These are phyloP conservation scores for Dryobotodes eremita DNA, from an alignment of 2,888 invertebrate genomes.

Conservation along the genomic window DNA sequence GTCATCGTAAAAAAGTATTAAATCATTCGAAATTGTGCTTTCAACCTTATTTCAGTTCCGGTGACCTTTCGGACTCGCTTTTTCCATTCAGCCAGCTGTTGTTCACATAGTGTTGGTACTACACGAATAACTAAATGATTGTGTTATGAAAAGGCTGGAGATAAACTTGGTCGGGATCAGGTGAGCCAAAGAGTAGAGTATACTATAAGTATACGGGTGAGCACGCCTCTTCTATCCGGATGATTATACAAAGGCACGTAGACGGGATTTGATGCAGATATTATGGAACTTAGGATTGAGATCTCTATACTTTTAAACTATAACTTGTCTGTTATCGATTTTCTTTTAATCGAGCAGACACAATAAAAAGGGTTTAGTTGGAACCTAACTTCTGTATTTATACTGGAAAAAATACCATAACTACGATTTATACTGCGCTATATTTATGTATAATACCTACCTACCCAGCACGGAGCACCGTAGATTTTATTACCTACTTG, in stretches of 20 bases:
- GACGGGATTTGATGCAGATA: slow-evolving; percentile 83
- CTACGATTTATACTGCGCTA: neutral
- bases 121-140: slow-evolving; percentile 58
- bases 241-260: slow-evolving; percentile 88
- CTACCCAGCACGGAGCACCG: neutral
- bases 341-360: slow-evolving; percentile 1
- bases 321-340: slow-evolving; percentile 40
- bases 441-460: neutral
- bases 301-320: slow-evolving; percentile 53
- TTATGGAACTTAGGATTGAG: slow-evolving; percentile 67
- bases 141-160: slow-evolving; percentile 72
- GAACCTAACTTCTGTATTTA: neutral
- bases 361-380: slow-evolving; percentile 11
- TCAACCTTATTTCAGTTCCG: slow-evolving; percentile 61
- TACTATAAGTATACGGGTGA: slow-evolving; percentile 48
- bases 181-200: slow-evolving; percentile 74
- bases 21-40: slow-evolving; percentile 66
- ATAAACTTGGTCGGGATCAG: slow-evolving; percentile 80
- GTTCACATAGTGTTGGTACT: slow-evolving; percentile 51
- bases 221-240: slow-evolving; percentile 86
- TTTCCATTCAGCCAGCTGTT: slow-evolving; percentile 61
- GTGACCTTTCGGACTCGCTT: slow-evolving; percentile 56
- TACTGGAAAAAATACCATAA: neutral
- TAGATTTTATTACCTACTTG: neutral
- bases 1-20: slow-evolving; percentile 55